Evolutionary conservation across 2,113 vertebrate species (phyloP).

Genomic region (Mus spicilegus): DNA sequence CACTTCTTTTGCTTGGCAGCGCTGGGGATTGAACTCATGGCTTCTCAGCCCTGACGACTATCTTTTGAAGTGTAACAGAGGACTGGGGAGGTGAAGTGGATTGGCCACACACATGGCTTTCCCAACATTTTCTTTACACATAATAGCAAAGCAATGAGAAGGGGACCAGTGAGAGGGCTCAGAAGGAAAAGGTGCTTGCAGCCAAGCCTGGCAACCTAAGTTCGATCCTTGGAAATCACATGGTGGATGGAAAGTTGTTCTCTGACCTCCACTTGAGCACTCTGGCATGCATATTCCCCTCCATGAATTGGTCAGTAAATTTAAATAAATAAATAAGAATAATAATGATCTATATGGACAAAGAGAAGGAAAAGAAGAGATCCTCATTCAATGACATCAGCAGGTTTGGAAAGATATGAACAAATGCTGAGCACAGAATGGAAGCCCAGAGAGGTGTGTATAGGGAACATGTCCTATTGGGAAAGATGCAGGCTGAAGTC

Average conservation of each 20-base stretch:
- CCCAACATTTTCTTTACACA: not conserved
- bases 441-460: not conserved
- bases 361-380: not conserved
- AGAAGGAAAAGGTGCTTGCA: not conserved
- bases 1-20: not conserved
- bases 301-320: not conserved
- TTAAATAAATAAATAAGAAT: not conserved
- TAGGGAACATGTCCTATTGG: not conserved
- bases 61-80: not conserved
- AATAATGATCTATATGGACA: not conserved
- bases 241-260: not conserved
- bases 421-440: not conserved
- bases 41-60: not conserved
- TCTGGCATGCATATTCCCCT: not conserved
- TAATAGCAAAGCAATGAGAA: not conserved
- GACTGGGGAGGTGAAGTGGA: not conserved
- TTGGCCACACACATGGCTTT: not conserved
- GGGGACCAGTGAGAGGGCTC: not conserved
- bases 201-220: not conserved
- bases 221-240: not conserved
- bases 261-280: not conserved
- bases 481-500: not conserved
- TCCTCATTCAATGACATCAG: not conserved
- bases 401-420: not conserved
- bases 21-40: not conserved